Percentiles rank a stretch among this genome's conserved stretches.
phyloP scores from a whole-genome alignment of 2,797 vertebrate genomes.

The Helicolenus hilgendorfi region DNA sequence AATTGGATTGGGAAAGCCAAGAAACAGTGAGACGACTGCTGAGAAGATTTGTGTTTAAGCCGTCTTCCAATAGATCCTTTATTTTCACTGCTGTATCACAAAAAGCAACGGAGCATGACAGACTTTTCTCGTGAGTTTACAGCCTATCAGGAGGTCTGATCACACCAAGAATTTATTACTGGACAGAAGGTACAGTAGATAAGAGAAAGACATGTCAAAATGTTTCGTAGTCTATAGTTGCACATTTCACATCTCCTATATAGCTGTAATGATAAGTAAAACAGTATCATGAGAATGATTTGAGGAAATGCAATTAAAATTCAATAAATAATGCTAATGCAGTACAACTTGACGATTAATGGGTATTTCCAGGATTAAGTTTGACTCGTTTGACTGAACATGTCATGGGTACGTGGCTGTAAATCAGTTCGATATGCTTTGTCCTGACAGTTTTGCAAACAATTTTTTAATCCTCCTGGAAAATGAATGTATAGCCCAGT shows the following conservation, averaged over 20 bases:
- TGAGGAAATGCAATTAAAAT: background rate
- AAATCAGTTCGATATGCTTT: constrained; percentile 3
- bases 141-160: constrained; percentile 43
- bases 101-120: constrained; percentile 24
- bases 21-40: background rate
- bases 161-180: constrained; percentile 30
- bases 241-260: background rate
- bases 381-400: constrained; percentile 7
- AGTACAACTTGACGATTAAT: background rate
- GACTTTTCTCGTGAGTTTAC: constrained; percentile 36
- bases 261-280: constrained; percentile 1
- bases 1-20: constrained; percentile 12
- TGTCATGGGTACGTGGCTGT: background rate
- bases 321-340: background rate
- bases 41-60: background rate
- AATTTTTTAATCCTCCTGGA: background rate
- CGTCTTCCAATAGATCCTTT: background rate
- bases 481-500: constrained; percentile 3
- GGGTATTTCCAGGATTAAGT: background rate
- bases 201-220: constrained; percentile 7
- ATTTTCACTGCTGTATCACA: constrained; percentile 25
- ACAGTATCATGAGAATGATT: background rate
- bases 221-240: background rate
- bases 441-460: background rate
- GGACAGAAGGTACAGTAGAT: constrained; percentile 33